These are phyloP conservation scores for Choloepus hoffmanni DNA, from an alignment of 2,113 vertebrate species.

Conservation along the genomic window DNA sequence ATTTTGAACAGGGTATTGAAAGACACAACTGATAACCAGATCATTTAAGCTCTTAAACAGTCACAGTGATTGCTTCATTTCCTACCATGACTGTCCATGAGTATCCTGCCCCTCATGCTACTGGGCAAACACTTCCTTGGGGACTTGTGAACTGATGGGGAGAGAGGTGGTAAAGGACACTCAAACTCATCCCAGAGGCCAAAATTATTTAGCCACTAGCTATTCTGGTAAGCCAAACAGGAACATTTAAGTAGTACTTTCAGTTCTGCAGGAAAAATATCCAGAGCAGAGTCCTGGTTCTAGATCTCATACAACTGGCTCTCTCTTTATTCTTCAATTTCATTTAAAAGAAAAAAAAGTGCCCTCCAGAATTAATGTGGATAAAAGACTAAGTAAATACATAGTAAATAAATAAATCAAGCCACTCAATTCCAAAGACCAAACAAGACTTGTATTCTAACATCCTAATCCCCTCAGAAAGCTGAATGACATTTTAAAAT, in stretches of 20 bases:
- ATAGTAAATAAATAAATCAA: not conserved
- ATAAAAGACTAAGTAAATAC: slow-evolving; percentile 27
- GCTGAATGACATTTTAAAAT: slow-evolving; percentile 59
- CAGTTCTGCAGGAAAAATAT: not conserved
- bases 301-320: not conserved
- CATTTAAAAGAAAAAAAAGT: not conserved
- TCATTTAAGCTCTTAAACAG: not conserved
- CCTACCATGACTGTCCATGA: not conserved
- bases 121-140: not conserved
- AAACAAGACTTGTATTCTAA: slow-evolving; percentile 55
- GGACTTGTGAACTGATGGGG: not conserved
- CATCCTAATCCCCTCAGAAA: slow-evolving; percentile 54
- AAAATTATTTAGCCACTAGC: not conserved
- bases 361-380: not conserved
- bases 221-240: not conserved
- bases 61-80: not conserved
- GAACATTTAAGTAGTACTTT: slow-evolving; percentile 23
- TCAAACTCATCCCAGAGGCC: not conserved
- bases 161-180: not conserved
- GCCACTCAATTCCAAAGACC: slow-evolving; percentile 57
- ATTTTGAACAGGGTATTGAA: not conserved
- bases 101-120: not conserved
- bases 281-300: not conserved
- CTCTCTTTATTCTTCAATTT: slow-evolving; percentile 55
- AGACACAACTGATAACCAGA: not conserved